Conservation (phyloP, 1,140 invertebrate species). For the Oreohelix idahoensis region DNA sequence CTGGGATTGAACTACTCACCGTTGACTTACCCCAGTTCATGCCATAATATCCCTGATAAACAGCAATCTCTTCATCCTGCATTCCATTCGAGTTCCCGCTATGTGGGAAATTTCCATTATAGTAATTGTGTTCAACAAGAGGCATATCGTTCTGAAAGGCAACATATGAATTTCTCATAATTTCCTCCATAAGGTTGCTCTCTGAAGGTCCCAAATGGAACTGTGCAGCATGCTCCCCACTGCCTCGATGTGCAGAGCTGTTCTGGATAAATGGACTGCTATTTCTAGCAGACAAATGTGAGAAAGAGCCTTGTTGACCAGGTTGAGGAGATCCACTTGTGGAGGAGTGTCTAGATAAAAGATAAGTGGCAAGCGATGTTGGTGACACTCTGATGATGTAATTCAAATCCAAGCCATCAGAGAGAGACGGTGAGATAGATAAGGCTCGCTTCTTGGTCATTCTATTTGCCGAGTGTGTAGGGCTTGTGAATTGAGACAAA, state of each 20-base stretch:
- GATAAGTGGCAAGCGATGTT: conserved; percentile 92
- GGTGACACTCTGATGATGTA: conserved; percentile 92
- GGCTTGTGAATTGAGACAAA: conserved; percentile 62
- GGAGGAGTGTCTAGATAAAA: conserved; percentile 82
- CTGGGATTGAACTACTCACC: neutral
- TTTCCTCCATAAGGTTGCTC: conserved; percentile 57
- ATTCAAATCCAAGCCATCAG: conserved; percentile 88
- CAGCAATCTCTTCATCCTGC: neutral
- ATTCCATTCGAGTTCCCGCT: neutral
- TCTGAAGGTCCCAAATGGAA: conserved; percentile 59
- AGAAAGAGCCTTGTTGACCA: conserved; percentile 82
- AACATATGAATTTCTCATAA: conserved; percentile 64
- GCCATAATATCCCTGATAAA: neutral
- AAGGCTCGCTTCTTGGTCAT: conserved; percentile 83
- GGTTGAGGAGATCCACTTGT: conserved; percentile 60
- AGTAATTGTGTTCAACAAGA: conserved; percentile 57
- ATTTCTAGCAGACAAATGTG: conserved; percentile 89
- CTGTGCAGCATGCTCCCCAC: conserved; percentile 51
- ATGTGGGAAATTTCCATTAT: neutral
- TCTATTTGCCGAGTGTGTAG: conserved; percentile 66
- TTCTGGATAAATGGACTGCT: conserved; percentile 52
- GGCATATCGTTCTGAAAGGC: conserved; percentile 63
- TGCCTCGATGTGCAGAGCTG: conserved; percentile 52
- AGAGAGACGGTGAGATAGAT: conserved; percentile 92
- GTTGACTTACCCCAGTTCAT: neutral